Evolutionary conservation across 2,888 invertebrate genomes (phyloP), one percentile per base, ranked within the genome.

Genomic region (Erynnis tages): DNA sequence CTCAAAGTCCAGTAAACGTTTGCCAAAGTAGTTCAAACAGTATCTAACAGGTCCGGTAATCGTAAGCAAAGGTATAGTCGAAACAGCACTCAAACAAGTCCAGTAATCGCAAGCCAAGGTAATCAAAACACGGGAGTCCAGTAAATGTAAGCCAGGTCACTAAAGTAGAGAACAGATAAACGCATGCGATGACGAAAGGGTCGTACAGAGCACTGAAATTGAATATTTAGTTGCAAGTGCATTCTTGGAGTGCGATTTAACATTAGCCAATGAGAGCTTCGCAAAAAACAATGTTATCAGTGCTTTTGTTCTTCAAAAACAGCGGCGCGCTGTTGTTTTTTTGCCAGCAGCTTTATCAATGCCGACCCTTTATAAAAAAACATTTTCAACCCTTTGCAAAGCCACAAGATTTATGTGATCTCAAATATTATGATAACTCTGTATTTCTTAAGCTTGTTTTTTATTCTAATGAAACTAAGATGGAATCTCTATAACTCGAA

Each of bases 231-330:
- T 32, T 32, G 32, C 32, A 32, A 32, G 32, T 32, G 32, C 32
- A 32, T 32, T 32, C 32, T 14, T 32, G 14, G 11, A 32, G 27
- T 27, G 27, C 27, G 27, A 35, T 14, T 35, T 13, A 13, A 38
- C n/a, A 38, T 38, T 38, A n/a, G 17, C 21, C 38, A 38, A 38
- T 38, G 38, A 38, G 38, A 38, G 38, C 38, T 38, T 38, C 19
- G 38, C 38, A 38, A 38, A 38, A 32, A 38, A 38, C 38, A 38
- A 38, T 38, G 38, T 38, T 21, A 38, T 38, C 38, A 38, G 38
- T 38, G 38, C 19, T 38, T 38, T 38, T 38, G 14, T 32, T 32
- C 27, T 27, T 27, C 27, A 27, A 27, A 27, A 27, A 27, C 27
- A 27, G 27, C 10, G 27, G 27, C 27, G 27, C 27, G 27, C 27